phyloP scores from a whole-genome alignment of 2,113 vertebrate species.

The Lophius piscatorius region DNA sequence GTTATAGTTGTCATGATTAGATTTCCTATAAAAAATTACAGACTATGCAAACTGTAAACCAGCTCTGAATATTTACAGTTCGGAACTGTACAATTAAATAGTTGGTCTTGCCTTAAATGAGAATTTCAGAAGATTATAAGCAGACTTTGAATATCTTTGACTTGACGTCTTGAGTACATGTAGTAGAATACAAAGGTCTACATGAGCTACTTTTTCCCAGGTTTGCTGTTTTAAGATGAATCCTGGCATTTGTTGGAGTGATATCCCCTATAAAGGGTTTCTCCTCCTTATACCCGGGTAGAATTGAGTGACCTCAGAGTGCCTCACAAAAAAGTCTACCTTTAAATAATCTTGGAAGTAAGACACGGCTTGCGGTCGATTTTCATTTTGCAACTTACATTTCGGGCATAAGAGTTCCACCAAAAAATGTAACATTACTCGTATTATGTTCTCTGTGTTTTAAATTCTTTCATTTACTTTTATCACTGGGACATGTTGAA shows the following conservation, averaged over 20 bases:
- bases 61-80: no score
- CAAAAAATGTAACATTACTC: no score
- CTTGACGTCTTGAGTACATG: background rate
- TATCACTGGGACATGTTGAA: background rate
- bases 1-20: no score
- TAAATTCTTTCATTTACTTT: no score
- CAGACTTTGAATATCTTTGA: background rate
- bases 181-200: background rate
- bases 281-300: conserved; percentile 2
- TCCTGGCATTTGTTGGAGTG: background rate
- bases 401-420: no score
- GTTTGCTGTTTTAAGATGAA: conserved; percentile 7
- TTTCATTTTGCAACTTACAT: background rate
- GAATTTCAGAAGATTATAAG: background rate
- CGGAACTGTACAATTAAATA: no score
- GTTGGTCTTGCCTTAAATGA: background rate
- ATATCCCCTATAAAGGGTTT: no score
- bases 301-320: background rate
- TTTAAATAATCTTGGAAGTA: background rate
- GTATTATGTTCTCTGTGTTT: no score
- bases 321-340: background rate
- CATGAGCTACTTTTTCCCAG: background rate
- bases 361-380: background rate
- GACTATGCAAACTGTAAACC: no score
- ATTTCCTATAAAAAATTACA: no score